Evolutionary conservation across 2,797 vertebrate genomes (phyloP), one percentile per base, ranked within the genome.

Genomic region (Molossus molossus): DNA sequence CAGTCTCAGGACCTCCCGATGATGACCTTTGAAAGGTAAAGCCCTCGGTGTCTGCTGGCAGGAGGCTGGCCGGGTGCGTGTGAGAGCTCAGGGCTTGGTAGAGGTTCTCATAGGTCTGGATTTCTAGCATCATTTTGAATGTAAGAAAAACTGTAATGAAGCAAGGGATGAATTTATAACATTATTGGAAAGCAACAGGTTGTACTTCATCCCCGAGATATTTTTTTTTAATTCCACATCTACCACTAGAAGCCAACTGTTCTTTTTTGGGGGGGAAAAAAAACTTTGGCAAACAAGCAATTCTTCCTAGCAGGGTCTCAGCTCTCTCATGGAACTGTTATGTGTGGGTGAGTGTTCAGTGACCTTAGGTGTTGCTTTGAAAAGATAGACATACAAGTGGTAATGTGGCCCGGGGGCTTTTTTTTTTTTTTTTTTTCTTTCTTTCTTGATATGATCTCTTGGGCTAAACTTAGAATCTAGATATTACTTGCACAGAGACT

Each of bases 71-170:
- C 0, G 1, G 60, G 18, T 3, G 0, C 1, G 1, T 13, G 23
- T 15, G 45, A 20, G 27, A 2, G 13, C 37, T 33, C 5, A 0
- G 27, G 14, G 64, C 33, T 0, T 11, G 20, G 20, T 5, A 18
- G 67, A 76, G 79, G 86, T 55, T 18, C 53, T 83, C 3, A 0
- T 1, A 12, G 4, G 57, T 60, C 37, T 18, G 58, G 55, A 37
- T 57, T 27, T 57, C 27, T 25, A 17, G 60, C 64, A 20, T 15
- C 37, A 25, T 11, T 69, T 1, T 25, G 6, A 76, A 55, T 20
- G 21, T 50, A 2, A 21, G 21, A 25, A 21, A 37, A 14, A 23
- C 0, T 33, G 9, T 12, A 10, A 4, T 29, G 60, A 48, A 29
- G 27, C 29, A 23, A 57, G 57, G 48, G n/a, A 25, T 40, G 58